Evolutionary conservation across 2,113 vertebrate species (phyloP).

Genomic region (Gavialis gangeticus): DNA sequence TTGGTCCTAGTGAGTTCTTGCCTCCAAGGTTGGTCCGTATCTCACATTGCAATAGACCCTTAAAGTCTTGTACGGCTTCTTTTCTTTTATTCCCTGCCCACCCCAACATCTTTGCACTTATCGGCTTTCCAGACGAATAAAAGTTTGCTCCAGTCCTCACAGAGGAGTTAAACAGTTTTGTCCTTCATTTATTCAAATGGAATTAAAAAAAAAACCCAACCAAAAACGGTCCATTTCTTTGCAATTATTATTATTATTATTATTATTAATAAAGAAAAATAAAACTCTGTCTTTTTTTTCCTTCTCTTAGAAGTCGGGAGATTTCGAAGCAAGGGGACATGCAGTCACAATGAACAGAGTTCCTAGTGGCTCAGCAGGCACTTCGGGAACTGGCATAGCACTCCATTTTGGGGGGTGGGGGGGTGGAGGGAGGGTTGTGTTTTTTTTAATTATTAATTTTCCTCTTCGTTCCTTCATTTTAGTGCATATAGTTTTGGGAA

Average conservation of each 20-base stretch:
- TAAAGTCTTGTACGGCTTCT: constrained; percentile 13
- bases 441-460: not conserved
- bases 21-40: constrained; percentile 73
- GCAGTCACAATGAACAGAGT: constrained; percentile 8
- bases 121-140: not conserved
- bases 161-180: constrained; percentile 77
- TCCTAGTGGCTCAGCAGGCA: constrained; percentile 88
- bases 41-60: constrained; percentile 61
- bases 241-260: not conserved
- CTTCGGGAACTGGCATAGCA: constrained; percentile 76
- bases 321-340: constrained; percentile 36
- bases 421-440: no score
- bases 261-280: constrained; percentile 26
- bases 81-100: not conserved
- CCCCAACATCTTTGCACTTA: constrained; percentile 29
- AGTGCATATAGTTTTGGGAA: constrained; percentile 70
- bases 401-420: constrained; percentile 27
- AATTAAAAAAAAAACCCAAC: not conserved
- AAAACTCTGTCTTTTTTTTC: constrained; percentile 34
- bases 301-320: constrained; percentile 11
- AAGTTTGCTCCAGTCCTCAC: constrained; percentile 77
- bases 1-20: constrained; percentile 62
- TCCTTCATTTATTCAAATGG: constrained; percentile 72
- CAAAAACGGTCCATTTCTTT: no score
- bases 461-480: constrained; percentile 75